These are phyloP conservation scores for Hycleus cichorii DNA, from an alignment of 1,140 invertebrate genomes.

Conservation along the genomic window DNA sequence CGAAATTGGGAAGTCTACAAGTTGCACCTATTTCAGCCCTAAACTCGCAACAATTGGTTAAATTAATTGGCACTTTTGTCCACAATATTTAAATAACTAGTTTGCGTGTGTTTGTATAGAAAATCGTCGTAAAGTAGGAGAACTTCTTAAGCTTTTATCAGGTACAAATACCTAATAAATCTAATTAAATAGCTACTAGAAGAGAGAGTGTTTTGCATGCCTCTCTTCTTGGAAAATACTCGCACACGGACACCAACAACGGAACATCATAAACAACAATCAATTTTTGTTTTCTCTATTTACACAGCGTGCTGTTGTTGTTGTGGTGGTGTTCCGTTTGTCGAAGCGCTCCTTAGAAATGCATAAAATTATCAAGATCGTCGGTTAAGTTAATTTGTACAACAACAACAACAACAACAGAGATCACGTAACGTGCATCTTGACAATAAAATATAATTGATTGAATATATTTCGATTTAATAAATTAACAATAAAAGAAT, in stretches of 20 bases:
- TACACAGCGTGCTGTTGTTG: too few relatives aligned
- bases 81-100: too few relatives aligned
- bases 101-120: too few relatives aligned
- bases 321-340: too few relatives aligned
- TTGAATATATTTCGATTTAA: too few relatives aligned
- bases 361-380: slow-evolving; percentile 26
- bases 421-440: slow-evolving; percentile 20
- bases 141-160: slow-evolving; percentile 1
- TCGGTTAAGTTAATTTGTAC: slow-evolving; percentile 23
- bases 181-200: slow-evolving; percentile 15
- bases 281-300: slow-evolving; percentile 9
- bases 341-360: not conserved
- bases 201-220: slow-evolving; percentile 4
- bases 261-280: slow-evolving; percentile 16
- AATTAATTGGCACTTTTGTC: too few relatives aligned
- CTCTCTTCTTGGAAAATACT: slow-evolving; percentile 19
- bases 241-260: not conserved
- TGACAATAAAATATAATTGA: too few relatives aligned
- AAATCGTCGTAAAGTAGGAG: too few relatives aligned
- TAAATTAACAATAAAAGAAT: too few relatives aligned
- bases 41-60: too few relatives aligned
- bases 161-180: slow-evolving; percentile 15
- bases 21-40: too few relatives aligned
- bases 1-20: too few relatives aligned
- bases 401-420: slow-evolving; percentile 2